Percentiles rank a stretch among this genome's conserved stretches.
Conservation (phyloP, 2,888 invertebrate genomes). For the Blera fallax region DNA sequence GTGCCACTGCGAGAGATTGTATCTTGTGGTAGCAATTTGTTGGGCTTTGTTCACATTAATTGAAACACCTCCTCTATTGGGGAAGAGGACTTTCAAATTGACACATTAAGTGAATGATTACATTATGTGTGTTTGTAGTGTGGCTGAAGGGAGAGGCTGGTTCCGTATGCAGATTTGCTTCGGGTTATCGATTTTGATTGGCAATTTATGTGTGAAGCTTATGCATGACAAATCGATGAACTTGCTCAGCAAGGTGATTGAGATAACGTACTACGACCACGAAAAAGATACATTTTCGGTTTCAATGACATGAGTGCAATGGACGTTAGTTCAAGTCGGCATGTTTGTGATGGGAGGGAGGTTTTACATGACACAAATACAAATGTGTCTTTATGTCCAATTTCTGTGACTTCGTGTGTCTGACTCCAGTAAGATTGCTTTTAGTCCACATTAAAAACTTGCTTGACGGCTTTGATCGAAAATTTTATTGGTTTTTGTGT, state of each 20-base stretch:
- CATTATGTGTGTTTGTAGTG: not conserved
- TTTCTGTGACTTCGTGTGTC: no score
- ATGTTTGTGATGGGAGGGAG: not conserved
- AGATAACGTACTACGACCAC: not conserved
- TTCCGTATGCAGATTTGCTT: no score
- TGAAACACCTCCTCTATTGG: not conserved
- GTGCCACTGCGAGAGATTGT: no score
- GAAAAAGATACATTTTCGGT: not conserved
- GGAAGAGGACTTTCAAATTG: not conserved
- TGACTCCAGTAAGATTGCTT: no score
- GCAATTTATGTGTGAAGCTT: not conserved
- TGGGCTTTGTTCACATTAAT: not conserved
- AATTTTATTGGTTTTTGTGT: no score
- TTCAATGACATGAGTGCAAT: not conserved
- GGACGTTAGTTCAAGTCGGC: not conserved
- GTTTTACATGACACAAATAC: no score
- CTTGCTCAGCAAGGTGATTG: not conserved
- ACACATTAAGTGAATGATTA: not conserved
- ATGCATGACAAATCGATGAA: not conserved
- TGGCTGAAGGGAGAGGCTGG: not conserved
- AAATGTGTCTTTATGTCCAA: no score
- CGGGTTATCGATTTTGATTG: not conserved
- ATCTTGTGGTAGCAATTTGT: not conserved
- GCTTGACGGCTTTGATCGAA: no score
- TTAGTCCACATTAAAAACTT: no score